Base-by-base conservation (phyloP, 2,113 vertebrate species). In the Podarcis raffonei region DNA sequence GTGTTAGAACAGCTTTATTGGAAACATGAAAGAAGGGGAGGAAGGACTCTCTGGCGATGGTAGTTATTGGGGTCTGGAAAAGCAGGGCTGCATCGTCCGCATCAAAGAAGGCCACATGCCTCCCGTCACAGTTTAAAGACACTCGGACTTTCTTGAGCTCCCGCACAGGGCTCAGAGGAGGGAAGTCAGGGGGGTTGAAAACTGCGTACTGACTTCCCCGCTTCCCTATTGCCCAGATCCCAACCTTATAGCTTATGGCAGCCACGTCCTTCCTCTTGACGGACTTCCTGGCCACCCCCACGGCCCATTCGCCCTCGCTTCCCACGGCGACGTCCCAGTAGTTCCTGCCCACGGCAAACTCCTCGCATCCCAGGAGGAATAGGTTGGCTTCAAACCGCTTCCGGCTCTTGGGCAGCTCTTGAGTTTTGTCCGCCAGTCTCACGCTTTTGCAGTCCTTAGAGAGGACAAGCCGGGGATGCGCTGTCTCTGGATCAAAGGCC, bases 61-160 rank as follows among this genome's bases (percentile, higher is more conserved):
- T 20, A 0, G 2, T 23, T 32, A 32, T 32, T 3, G 15, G 22
- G n/a, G 69, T 25, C 11, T 22, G 9, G 92, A 95, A 97, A 89
- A 98, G 96, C 95, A 94, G 88, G 2, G 75, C 80, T 6, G 90
- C 93, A 0, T 86, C 42, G 0, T 76, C 91, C 1, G 86, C 95
- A 0, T 97, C 97, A 94, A 98, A 98, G 96, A 98, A 98, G 20
- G 97, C 97, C 90, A 98, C 95, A 87, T 98, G 97, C 1, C 97
- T 97, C 0, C 97, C 97, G 37, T 97, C 94, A 23, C 97, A 97
- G 91, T 98, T 97, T 27, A 98, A 86, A 94, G 97, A 98, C 93
- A 98, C 8, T 7, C 97, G 98, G 65, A 98, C 4, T 2, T 94
- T 96, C 9, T 30, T 94, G 2, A 98, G 97, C 6, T 96, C 90